Evolutionary conservation across 2,888 invertebrate genomes (phyloP).

Genomic region (Tetheella fluctuosa): DNA sequence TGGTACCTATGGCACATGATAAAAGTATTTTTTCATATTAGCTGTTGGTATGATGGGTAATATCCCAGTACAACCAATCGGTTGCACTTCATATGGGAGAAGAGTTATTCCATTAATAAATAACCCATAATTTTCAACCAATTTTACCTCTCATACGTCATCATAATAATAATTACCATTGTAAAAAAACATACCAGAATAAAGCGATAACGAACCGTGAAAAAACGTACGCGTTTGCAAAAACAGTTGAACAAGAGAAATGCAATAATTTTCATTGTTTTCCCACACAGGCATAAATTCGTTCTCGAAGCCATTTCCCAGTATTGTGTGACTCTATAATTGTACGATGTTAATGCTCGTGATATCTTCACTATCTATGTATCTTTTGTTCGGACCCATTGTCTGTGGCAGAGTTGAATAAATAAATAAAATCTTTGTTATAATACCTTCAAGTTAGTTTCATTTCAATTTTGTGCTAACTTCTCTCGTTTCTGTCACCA

Average conservation of each 20-base stretch:
- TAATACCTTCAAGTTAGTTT: background rate
- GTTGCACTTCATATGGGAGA: too few relatives aligned
- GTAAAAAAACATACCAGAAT: background rate
- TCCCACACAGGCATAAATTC: constrained; percentile 65
- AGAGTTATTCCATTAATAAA: too few relatives aligned
- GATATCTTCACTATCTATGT: constrained; percentile 52
- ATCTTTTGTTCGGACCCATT: constrained; percentile 5
- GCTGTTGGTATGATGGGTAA: too few relatives aligned
- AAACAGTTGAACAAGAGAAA: constrained; percentile 47
- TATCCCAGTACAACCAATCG: too few relatives aligned
- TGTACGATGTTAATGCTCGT: constrained; percentile 65
- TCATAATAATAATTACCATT: background rate
- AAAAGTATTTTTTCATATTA: too few relatives aligned
- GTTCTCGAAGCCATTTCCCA: constrained; percentile 68
- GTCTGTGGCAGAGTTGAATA: background rate
- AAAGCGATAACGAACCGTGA: constrained; percentile 1
- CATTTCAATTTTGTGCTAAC: background rate
- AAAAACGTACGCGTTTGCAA: constrained; percentile 10
- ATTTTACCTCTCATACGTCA: background rate
- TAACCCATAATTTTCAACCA: background rate
- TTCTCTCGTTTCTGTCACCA: too few relatives aligned
- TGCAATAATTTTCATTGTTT: constrained; percentile 65
- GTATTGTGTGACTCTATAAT: constrained; percentile 69
- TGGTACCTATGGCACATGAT: too few relatives aligned
- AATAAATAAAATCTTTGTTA: background rate